Percentiles rank a stretch among this genome's conserved stretches.
These are phyloP conservation scores for Atta colombica DNA, from an alignment of 1,140 invertebrate genomes.

Conservation along the genomic window DNA sequence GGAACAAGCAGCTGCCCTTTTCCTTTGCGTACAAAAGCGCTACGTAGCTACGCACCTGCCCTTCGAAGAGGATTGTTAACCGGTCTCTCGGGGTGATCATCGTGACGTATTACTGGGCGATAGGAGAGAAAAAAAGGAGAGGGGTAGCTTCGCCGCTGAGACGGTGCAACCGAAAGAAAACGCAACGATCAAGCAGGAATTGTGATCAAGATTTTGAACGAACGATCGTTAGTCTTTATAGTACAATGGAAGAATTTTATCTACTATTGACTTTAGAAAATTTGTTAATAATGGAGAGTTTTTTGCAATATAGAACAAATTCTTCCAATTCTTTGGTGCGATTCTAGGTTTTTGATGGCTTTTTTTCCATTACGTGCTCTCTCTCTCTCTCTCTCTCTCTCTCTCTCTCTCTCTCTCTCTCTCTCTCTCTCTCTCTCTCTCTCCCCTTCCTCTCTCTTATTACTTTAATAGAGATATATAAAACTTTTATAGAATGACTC, in stretches of 20 bases:
- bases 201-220: conserved; percentile 6
- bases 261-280: background rate
- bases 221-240: background rate
- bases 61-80: conserved; percentile 73
- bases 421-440: too few species aligned
- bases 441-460: too few species aligned
- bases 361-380: too few species aligned
- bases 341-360: too few species aligned
- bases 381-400: too few species aligned
- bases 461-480: too few species aligned
- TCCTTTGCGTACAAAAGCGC: conserved; percentile 57
- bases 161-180: conserved; percentile 19
- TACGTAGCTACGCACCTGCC: conserved; percentile 79
- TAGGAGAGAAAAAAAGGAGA: conserved; percentile 7
- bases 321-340: background rate
- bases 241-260: background rate
- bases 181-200: background rate
- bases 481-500: too few species aligned
- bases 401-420: too few species aligned
- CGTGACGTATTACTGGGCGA: conserved; percentile 37
- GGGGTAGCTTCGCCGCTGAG: background rate
- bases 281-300: background rate
- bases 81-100: conserved; percentile 57
- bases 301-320: background rate
- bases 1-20: conserved; percentile 74